Evolutionary conservation across 2,113 vertebrate species (phyloP).

Genomic region (Entomyzon cyanotis): DNA sequence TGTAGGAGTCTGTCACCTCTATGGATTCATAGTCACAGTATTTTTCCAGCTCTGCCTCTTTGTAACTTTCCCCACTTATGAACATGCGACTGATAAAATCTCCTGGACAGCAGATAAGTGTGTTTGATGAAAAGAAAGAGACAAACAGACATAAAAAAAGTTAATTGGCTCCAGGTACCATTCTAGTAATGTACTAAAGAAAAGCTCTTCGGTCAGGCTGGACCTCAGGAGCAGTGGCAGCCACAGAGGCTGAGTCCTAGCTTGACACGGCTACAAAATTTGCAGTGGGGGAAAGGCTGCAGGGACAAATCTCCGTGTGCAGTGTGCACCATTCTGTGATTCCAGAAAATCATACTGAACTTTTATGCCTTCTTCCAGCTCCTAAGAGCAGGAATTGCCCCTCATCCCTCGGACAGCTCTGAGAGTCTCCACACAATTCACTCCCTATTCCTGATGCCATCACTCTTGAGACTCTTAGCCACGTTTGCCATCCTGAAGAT

Average conservation of each 20-base stretch:
- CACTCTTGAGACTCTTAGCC: neutral
- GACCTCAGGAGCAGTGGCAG: neutral
- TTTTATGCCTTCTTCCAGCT: neutral
- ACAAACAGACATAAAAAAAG: neutral
- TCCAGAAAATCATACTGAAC: neutral
- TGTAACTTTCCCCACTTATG: constrained; percentile 72
- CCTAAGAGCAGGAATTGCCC: neutral
- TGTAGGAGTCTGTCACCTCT: constrained; percentile 80
- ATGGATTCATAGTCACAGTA: constrained; percentile 80
- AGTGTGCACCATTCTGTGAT: neutral
- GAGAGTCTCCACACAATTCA: neutral
- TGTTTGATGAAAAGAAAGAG: neutral
- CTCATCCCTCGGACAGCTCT: neutral
- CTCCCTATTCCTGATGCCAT: neutral
- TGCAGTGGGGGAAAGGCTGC: neutral
- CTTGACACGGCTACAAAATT: neutral
- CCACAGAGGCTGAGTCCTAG: neutral
- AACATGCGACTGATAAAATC: constrained; percentile 88
- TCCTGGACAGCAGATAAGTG: constrained; percentile 63
- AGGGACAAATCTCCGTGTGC: neutral
- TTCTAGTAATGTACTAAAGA: neutral
- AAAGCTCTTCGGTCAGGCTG: neutral
- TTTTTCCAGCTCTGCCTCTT: constrained; percentile 77
- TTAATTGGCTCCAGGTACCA: neutral
- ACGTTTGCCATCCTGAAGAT: neutral